Percentiles rank a stretch among this genome's conserved stretches.
Evolutionary conservation across 2,888 invertebrate species (phyloP).

Genomic region (Morpho achilles): DNA sequence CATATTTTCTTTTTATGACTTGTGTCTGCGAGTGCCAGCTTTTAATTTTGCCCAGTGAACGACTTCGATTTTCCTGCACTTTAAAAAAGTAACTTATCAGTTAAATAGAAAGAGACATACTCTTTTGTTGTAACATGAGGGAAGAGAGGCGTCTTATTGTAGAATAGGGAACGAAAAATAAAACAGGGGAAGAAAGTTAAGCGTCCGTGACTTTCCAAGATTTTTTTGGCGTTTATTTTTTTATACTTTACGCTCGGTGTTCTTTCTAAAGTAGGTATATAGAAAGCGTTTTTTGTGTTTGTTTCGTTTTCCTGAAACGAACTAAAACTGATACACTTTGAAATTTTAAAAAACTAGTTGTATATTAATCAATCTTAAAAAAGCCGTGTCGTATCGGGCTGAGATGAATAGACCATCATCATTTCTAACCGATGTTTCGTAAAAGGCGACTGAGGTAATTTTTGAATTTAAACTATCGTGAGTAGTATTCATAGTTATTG

Average conservation of each 20-base stretch:
- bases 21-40: slow-evolving; percentile 71
- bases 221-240: slow-evolving; percentile 75
- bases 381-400: no score
- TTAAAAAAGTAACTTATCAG: slow-evolving; percentile 78
- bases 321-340: slow-evolving; percentile 29
- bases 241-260: slow-evolving; percentile 66
- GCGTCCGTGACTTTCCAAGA: slow-evolving; percentile 80
- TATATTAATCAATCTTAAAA: no score
- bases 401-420: no score
- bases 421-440: no score
- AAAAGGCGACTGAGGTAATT: no score
- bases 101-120: slow-evolving; percentile 55
- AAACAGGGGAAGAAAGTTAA: slow-evolving; percentile 79
- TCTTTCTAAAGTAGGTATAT: slow-evolving; percentile 51
- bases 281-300: slow-evolving; percentile 65
- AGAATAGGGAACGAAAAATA: slow-evolving; percentile 74
- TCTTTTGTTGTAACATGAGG: slow-evolving; percentile 39
- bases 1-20: slow-evolving; percentile 74
- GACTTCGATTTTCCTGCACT: slow-evolving; percentile 75
- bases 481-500: no score
- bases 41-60: slow-evolving; percentile 71
- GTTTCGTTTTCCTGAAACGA: slow-evolving; percentile 60
- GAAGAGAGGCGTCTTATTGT: slow-evolving; percentile 48
- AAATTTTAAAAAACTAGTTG: not conserved
- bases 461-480: no score